Base-by-base conservation (phyloP, 1,140 invertebrate genomes). In the Condylostylus longicornis region DNA sequence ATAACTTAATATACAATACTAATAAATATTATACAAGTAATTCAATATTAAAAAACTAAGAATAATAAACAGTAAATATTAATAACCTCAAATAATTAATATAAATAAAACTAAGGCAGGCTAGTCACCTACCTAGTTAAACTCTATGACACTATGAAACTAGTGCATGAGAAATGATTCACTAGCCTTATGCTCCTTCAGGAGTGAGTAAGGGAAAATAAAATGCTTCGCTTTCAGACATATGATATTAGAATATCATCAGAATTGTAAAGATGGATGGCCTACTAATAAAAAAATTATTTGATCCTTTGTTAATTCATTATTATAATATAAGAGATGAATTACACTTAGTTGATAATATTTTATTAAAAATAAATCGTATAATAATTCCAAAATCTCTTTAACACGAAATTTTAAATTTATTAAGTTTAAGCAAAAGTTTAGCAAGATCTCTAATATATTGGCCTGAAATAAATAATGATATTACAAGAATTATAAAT, bases 391-490 rank as follows among this genome's bases (percentile, higher is more conserved):
- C 62, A 13, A 37, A 37, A 19, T 42, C 32, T 31, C 35, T 59
- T 33, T 35, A 59, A 41, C 3, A 13, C 37, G 43, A 33, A 38
- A 61, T 64, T 33, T 45, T 65, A 25, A 34, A 50, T 13, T 41
- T 44, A 22, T 37, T 67, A 29, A 64, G 67, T 47, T 49, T 56
- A 39, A 44, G 49, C 33, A 53, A 54, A 41, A 33, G 37, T 18
- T 41, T 47, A 37, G 60, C 64, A 18, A 47, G 53, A 41, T 48
- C 62, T 37, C 38, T 50, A 29, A 42, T 68, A 27, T 67, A 51
- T 43, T 67, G 62, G 61, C 60, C 61, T 13, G 51, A 49, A 21
- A 63, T 68, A 40, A 46, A 46, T 28, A 54, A 54, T 31, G 50
- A 69, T 31, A 64, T 69, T 22, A 51, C 55, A 51, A 45, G 62